phyloP scores from a whole-genome alignment of 2,888 invertebrate genomes.

The Calliphora vomitoria region DNA sequence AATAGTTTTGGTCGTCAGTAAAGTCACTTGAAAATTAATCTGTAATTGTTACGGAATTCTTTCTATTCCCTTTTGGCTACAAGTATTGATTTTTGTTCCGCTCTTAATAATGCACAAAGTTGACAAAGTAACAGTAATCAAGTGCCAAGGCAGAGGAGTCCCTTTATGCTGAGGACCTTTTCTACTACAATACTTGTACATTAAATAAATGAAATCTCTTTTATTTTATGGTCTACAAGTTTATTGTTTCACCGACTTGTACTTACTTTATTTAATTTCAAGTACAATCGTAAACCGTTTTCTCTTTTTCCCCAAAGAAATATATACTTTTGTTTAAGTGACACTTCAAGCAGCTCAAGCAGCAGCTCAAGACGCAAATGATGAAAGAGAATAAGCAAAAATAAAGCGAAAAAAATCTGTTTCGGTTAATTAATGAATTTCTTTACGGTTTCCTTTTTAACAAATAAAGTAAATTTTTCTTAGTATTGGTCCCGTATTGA shows the following conservation, averaged over 20 bases:
- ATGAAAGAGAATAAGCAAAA: not conserved
- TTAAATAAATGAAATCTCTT: slow-evolving; percentile 49
- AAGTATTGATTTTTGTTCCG: slow-evolving; percentile 14
- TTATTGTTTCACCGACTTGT: slow-evolving; percentile 21
- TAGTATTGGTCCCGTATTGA: slow-evolving; percentile 1
- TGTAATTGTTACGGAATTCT: slow-evolving; percentile 18
- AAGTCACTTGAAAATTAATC: slow-evolving; percentile 44
- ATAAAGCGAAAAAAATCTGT: slow-evolving; percentile 24
- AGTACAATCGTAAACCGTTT: not conserved
- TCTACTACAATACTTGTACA: not conserved
- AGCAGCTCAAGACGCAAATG: not conserved
- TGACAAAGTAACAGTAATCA: not conserved
- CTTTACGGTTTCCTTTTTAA: not conserved
- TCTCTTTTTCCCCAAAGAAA: slow-evolving; percentile 36
- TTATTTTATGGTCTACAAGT: slow-evolving; percentile 23
- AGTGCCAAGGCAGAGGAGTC: not conserved
- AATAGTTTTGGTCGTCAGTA: not conserved
- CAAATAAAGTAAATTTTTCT: slow-evolving; percentile 30
- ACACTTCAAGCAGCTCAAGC: slow-evolving; percentile 38
- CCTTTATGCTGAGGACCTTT: slow-evolving; percentile 7
- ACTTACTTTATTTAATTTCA: slow-evolving; percentile 10
- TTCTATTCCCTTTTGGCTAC: not conserved
- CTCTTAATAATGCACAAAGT: not conserved
- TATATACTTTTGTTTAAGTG: slow-evolving; percentile 16
- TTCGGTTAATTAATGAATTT: slow-evolving; percentile 55